Conservation (phyloP, 2,888 invertebrate genomes). For the Drosophila leonis region DNA sequence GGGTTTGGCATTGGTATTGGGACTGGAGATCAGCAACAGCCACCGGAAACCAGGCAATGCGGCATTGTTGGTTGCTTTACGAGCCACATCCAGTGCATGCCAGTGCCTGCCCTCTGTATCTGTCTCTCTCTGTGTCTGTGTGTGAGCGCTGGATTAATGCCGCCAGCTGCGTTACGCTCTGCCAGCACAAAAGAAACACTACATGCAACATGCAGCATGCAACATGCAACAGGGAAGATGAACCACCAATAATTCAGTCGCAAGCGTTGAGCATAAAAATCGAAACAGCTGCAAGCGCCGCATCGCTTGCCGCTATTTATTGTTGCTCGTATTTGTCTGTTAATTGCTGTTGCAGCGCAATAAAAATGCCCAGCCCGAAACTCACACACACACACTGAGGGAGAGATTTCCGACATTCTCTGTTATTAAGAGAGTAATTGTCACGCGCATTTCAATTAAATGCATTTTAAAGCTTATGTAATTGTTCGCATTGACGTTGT, state of each 20-base stretch:
- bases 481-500: slow-evolving; percentile 29
- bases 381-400: neutral
- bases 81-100: slow-evolving; percentile 53
- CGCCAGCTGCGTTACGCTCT: slow-evolving; percentile 62
- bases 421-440: slow-evolving; percentile 64
- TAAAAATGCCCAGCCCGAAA: slow-evolving; percentile 57
- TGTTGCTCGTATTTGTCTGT: slow-evolving; percentile 74
- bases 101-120: slow-evolving; percentile 13
- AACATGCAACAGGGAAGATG: slow-evolving; percentile 49
- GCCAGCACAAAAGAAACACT: slow-evolving; percentile 17
- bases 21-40: slow-evolving; percentile 44
- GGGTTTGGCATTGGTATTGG: slow-evolving; percentile 14
- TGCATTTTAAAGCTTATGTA: slow-evolving; percentile 39
- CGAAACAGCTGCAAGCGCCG: slow-evolving; percentile 70
- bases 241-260: slow-evolving; percentile 79
- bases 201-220: slow-evolving; percentile 8
- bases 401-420: slow-evolving; percentile 21
- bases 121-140: slow-evolving; percentile 11
- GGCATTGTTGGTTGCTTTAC: slow-evolving; percentile 69
- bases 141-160: slow-evolving; percentile 65
- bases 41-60: slow-evolving; percentile 43
- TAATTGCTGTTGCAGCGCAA: slow-evolving; percentile 70
- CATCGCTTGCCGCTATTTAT: slow-evolving; percentile 60
- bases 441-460: slow-evolving; percentile 58
- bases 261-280: slow-evolving; percentile 69